A percentile compares a stretch with the other conserved stretches of the same genome.
These are phyloP conservation scores for Torymus texanus DNA, from an alignment of 2,888 invertebrate genomes.

Conservation along the genomic window DNA sequence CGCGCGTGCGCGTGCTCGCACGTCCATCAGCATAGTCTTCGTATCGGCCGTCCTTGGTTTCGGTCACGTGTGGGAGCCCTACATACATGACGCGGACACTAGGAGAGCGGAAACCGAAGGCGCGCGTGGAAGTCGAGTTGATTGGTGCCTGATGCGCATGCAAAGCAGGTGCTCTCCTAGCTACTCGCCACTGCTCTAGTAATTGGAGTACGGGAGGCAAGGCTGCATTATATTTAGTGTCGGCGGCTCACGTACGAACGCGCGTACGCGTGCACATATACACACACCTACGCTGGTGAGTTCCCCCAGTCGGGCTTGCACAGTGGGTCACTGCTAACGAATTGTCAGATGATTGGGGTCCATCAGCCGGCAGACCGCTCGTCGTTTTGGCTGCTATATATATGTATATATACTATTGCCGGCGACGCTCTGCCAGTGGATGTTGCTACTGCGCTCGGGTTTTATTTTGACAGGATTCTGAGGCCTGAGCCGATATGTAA, in stretches of 20 bases:
- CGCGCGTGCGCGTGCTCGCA: no score
- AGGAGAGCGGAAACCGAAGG: slow-evolving; percentile 63
- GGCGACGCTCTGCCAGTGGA: neutral
- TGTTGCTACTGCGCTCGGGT: no score
- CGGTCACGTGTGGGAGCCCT: slow-evolving; percentile 8
- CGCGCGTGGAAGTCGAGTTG: slow-evolving; percentile 52
- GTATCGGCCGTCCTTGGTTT: slow-evolving; percentile 23
- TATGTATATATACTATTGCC: neutral
- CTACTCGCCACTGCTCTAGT: slow-evolving; percentile 57
- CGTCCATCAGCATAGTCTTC: no score
- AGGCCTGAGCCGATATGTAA: no score
- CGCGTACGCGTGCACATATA: slow-evolving; percentile 16
- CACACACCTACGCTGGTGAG: slow-evolving; percentile 52
- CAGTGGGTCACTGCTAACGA: slow-evolving; percentile 73
- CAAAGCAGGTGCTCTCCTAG: slow-evolving; percentile 68
- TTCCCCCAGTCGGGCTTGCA: slow-evolving; percentile 8
- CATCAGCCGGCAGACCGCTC: slow-evolving; percentile 62
- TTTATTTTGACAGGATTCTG: no score
- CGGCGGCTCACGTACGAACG: slow-evolving; percentile 38
- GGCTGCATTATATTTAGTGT: slow-evolving; percentile 68
- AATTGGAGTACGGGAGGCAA: slow-evolving; percentile 72
- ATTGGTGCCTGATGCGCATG: slow-evolving; percentile 72
- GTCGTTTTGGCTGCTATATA: slow-evolving; percentile 56
- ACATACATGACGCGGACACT: neutral
- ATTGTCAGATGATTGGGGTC: slow-evolving; percentile 71